phyloP scores from a whole-genome alignment of 2,888 invertebrate genomes.

The Hoplodrina blanda region DNA sequence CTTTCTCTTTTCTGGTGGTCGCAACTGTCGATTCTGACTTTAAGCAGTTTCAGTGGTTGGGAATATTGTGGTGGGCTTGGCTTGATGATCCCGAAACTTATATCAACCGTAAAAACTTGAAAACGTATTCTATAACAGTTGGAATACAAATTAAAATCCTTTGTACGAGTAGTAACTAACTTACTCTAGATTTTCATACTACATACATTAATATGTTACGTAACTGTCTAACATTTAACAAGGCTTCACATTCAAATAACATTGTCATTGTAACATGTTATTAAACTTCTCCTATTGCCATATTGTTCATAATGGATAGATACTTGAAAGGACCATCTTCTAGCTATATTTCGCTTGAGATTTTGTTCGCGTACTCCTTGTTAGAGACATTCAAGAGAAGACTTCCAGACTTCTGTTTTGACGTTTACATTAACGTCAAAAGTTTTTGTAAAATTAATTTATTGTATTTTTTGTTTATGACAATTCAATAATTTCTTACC shows the following conservation, averaged over 20 bases:
- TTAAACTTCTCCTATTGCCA: slow-evolving; percentile 4
- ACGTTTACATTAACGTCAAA: too few relatives aligned
- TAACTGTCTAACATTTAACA: slow-evolving; percentile 9
- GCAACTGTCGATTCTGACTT: too few relatives aligned
- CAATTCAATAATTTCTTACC: too few relatives aligned
- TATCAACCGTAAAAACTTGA: not conserved
- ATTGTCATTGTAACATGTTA: slow-evolving; percentile 1
- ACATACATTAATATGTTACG: slow-evolving; percentile 9
- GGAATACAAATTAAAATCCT: slow-evolving; percentile 16
- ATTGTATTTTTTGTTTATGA: too few relatives aligned
- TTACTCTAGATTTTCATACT: slow-evolving; percentile 3
- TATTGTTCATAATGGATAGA: not conserved
- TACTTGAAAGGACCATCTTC: not conserved
- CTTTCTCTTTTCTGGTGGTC: too few relatives aligned
- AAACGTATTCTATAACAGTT: slow-evolving; percentile 5
- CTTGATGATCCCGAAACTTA: not conserved
- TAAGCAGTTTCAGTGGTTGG: too few relatives aligned
- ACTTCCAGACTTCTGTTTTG: not conserved
- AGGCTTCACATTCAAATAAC: slow-evolving; percentile 10
- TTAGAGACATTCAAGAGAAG: not conserved
- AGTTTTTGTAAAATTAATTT: too few relatives aligned
- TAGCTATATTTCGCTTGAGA: not conserved
- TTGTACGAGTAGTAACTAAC: slow-evolving; percentile 7
- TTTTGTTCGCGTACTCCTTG: not conserved
- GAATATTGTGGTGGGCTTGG: not conserved